These are phyloP conservation scores for Blomia tropicalis DNA, from an alignment of 2,888 invertebrate species.

Conservation along the genomic window DNA sequence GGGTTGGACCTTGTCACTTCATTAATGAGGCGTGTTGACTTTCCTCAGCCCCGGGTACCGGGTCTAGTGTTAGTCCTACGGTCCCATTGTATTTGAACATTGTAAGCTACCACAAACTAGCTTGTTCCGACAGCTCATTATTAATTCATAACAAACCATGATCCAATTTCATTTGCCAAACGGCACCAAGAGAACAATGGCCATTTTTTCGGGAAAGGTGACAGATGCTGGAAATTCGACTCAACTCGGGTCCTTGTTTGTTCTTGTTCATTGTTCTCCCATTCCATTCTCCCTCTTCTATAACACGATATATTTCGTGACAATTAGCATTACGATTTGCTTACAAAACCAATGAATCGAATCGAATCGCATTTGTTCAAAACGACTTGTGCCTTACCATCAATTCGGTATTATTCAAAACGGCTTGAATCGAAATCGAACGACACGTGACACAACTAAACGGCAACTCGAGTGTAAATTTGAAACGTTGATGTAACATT, in stretches of 20 bases:
- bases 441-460: neutral
- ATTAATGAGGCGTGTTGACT: slow-evolving; percentile 6
- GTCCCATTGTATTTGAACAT: neutral
- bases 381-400: slow-evolving; percentile 1
- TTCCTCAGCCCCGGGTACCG: neutral
- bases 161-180: slow-evolving; percentile 15
- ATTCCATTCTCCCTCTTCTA: no score
- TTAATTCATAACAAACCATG: slow-evolving; percentile 3
- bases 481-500: neutral
- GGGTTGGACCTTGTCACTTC: neutral
- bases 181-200: no score
- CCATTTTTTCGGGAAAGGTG: no score
- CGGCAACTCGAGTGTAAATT: neutral
- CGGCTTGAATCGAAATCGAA: neutral
- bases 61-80: neutral
- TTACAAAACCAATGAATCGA: no score
- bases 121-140: slow-evolving; percentile 11
- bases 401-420: neutral
- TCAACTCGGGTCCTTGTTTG: no score
- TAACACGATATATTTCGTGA: no score
- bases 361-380: no score
- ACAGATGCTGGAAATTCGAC: no score
- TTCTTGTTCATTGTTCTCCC: no score
- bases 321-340: no score
- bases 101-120: neutral